A percentile compares a stretch with the other conserved stretches of the same genome.
phyloP scores from a whole-genome alignment of 2,113 vertebrate genomes.

The Callorhinus ursinus region DNA sequence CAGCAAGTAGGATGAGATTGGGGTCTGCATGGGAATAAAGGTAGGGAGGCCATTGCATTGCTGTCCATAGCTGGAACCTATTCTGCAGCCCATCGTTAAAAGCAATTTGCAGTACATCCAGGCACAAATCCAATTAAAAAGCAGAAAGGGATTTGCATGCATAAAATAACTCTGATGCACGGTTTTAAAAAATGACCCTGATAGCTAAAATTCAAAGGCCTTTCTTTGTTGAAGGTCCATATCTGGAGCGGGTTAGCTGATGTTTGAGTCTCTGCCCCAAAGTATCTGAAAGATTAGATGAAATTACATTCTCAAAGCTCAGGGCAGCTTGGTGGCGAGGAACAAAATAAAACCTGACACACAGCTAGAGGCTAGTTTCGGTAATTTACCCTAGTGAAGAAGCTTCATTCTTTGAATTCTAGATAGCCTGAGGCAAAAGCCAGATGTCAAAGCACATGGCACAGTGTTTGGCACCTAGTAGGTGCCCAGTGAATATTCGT shows the following conservation, averaged over 20 bases:
- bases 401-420: constrained; percentile 58
- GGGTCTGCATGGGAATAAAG: not conserved
- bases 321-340: not conserved
- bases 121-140: constrained; percentile 77
- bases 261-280: constrained; percentile 35
- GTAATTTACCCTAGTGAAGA: constrained; percentile 10
- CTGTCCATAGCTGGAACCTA: constrained; percentile 50
- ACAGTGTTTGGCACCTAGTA: constrained; percentile 50
- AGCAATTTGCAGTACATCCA: constrained; percentile 69
- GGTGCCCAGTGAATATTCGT: not conserved
- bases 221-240: constrained; percentile 44
- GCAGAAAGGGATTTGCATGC: constrained; percentile 71
- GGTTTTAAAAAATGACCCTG: constrained; percentile 37
- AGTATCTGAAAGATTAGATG: constrained; percentile 50
- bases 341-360: constrained; percentile 57
- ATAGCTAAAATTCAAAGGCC: constrained; percentile 47
- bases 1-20: constrained; percentile 62
- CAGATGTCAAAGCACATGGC: constrained; percentile 26
- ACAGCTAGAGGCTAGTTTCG: not conserved
- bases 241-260: constrained; percentile 5
- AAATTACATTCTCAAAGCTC: constrained; percentile 59
- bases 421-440: constrained; percentile 21
- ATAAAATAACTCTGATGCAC: constrained; percentile 67
- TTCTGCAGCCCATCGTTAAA: constrained; percentile 71
- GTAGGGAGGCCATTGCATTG: constrained; percentile 39